Percentiles rank a stretch among this genome's conserved stretches.
Evolutionary conservation across 2,797 vertebrate species (phyloP).

Genomic region (Malurus leucopterus): DNA sequence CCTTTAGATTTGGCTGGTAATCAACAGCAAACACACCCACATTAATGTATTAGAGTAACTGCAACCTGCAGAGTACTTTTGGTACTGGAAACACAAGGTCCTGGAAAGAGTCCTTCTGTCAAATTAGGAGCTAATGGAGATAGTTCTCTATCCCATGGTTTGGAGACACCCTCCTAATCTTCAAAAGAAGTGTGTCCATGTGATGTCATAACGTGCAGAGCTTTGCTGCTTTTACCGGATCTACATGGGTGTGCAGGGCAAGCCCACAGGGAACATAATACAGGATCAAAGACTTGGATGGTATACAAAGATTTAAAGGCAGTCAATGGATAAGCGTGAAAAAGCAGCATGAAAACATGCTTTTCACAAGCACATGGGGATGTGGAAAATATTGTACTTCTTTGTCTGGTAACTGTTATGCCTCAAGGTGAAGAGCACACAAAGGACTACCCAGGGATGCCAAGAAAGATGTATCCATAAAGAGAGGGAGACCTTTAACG

Average conservation of each 20-base stretch:
- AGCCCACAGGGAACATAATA: neutral
- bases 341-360: neutral
- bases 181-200: neutral
- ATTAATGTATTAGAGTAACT: neutral
- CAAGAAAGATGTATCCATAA: neutral
- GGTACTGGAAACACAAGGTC: neutral
- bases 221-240: neutral
- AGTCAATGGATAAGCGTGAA: neutral
- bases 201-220: neutral
- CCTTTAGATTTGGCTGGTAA: neutral
- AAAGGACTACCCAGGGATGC: neutral
- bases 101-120: neutral
- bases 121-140: neutral
- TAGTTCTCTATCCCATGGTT: neutral
- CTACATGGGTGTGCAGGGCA: constrained; percentile 12
- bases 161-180: neutral
- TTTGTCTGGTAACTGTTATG: neutral
- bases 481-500: neutral
- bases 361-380: neutral
- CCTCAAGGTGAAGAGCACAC: neutral
- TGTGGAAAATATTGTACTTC: neutral
- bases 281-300: constrained; percentile 39
- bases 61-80: neutral
- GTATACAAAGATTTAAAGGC: constrained; percentile 29
- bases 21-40: neutral